Evolutionary conservation across 64 coral and sea anemone genomes (phyloP), one percentile per base, ranked within the genome.

Genomic region (Trachythela sp.): DNA sequence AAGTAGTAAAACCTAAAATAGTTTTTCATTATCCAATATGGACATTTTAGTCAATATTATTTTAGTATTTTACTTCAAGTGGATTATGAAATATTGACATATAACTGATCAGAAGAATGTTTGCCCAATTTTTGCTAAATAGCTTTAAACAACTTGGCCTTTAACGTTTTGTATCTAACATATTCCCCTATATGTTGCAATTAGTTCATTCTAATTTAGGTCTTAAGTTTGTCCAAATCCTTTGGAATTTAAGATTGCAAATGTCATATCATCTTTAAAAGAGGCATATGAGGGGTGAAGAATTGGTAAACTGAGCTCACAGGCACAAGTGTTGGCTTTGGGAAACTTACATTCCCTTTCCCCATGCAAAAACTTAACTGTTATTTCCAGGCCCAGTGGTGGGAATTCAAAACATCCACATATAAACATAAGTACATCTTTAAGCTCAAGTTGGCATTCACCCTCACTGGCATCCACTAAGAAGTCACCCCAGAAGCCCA

Each of bases 251-350:
- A 77, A 36, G 31, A 77, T 77, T 4, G 7, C 71, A 77, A 35
- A 77, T 27, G 71, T 38, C 71, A 77, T 77, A 36, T 77, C 71
- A 77, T 77, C 71, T 77, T 68, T 77, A 36, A 77, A 77, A 35
- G 71, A 2, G 2, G 13, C 29, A 35, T 32, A 38, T 32, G 24
- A 5, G 29, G 71, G 3, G 31, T 35, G 71, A 3, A 3, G 36
- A 77, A 77, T 35, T 77, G 71, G 71, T 38, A 77, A 27, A 13
- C 36, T 32, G 7, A 27, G 4, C 17, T 77, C 71, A 77, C 71
- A 77, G 17, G 71, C 9, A 77, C 71, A 77, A 77, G 71, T 77
- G 17, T 77, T 77, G 13, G 71, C 71, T 35, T 77, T 77, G 71
- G 71, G 71, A 77, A 77, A 77, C 31, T 38, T 77, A 77, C 71